Evolutionary conservation across 2,797 vertebrate species (phyloP).

Genomic region (Synaphobranchus kaupii): DNA sequence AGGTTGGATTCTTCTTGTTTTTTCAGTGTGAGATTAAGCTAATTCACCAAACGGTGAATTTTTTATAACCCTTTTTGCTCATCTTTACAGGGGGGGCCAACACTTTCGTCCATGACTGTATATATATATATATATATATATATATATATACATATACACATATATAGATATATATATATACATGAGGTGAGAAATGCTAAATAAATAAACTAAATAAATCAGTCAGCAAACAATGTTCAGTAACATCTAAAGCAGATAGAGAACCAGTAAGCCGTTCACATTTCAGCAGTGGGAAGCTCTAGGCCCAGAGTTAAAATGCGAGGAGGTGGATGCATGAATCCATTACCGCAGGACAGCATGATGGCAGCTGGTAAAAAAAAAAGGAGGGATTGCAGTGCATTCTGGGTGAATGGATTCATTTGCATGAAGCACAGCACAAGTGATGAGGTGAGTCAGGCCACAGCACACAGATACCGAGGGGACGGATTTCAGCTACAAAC

Average conservation of each 20-base stretch:
- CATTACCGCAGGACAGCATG: slow-evolving; percentile 43
- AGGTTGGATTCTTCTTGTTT: no score
- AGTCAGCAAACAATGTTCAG: background rate
- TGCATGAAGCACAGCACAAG: slow-evolving; percentile 82
- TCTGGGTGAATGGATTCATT: slow-evolving; percentile 81
- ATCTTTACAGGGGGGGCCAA: no score
- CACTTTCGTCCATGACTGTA: no score
- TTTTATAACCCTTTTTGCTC: no score
- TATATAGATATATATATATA: background rate
- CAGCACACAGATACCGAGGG: slow-evolving; percentile 85
- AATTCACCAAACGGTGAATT: no score
- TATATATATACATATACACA: background rate
- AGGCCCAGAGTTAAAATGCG: slow-evolving; percentile 44
- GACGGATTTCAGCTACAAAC: slow-evolving; percentile 95
- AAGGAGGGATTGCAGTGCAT: slow-evolving; percentile 55
- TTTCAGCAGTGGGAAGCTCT: slow-evolving; percentile 35
- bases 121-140: slow-evolving; percentile 5
- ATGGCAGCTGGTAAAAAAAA: slow-evolving; percentile 45
- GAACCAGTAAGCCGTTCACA: background rate
- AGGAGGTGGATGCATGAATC: slow-evolving; percentile 45
- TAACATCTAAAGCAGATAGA: slow-evolving; percentile 22
- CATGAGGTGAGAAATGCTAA: slow-evolving; percentile 18
- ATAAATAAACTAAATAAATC: background rate
- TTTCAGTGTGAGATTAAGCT: no score
- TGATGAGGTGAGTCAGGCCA: slow-evolving; percentile 85